These are phyloP conservation scores for Copsychus sechellarum DNA, from an alignment of 2,113 vertebrate species.

Conservation along the genomic window DNA sequence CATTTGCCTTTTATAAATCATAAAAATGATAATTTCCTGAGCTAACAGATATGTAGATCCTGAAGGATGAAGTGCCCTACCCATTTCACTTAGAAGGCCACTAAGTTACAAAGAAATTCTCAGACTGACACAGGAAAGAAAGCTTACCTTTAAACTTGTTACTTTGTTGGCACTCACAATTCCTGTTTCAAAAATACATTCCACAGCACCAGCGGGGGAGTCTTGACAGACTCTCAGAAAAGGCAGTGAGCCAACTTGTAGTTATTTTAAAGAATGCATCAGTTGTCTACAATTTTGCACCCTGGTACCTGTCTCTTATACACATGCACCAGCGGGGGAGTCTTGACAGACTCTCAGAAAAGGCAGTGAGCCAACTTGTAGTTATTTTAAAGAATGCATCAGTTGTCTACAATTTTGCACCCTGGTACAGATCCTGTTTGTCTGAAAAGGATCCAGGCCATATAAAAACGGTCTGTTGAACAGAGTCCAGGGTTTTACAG, in stretches of 20 bases:
- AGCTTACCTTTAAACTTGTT: background rate
- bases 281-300: slow-evolving; percentile 56
- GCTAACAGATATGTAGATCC: background rate
- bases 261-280: slow-evolving; percentile 61
- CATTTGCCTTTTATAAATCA: background rate
- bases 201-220: background rate
- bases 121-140: background rate
- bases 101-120: background rate
- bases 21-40: background rate
- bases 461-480: slow-evolving; percentile 24
- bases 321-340: background rate
- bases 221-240: slow-evolving; percentile 24
- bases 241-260: background rate
- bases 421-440: slow-evolving; percentile 38
- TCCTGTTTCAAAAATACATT: background rate
- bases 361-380: background rate
- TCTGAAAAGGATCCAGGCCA: slow-evolving; percentile 53
- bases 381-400: slow-evolving; percentile 61
- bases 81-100: background rate
- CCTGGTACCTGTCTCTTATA: no score
- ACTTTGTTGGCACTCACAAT: background rate
- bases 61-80: background rate
- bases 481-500: slow-evolving; percentile 32
- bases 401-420: slow-evolving; percentile 56
- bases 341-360: slow-evolving; percentile 24